Conservation (phyloP, 2,113 vertebrate species). For the Gymnobelideus leadbeateri region DNA sequence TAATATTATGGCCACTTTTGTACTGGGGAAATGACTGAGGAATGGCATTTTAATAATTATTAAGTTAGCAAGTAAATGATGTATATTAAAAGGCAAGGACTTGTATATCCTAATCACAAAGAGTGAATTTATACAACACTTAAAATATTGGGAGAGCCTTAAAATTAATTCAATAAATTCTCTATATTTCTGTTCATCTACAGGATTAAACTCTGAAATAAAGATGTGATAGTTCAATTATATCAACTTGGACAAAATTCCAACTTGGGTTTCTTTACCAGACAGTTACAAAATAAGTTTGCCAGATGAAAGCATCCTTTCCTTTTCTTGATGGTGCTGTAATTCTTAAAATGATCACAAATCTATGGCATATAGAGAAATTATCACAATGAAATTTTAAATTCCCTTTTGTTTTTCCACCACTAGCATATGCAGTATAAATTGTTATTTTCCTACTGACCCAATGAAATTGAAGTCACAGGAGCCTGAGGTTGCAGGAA, state of each 20-base stretch:
- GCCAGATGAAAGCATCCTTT: not conserved
- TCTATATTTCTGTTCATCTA: no score
- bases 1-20: not conserved
- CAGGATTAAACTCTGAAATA: no score
- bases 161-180: no score
- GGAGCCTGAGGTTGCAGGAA: no score
- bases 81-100: not conserved
- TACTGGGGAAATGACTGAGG: not conserved
- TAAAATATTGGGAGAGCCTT: not conserved
- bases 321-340: not conserved
- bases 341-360: not conserved
- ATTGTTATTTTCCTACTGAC: no score
- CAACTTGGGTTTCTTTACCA: not conserved
- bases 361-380: not conserved
- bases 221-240: not conserved
- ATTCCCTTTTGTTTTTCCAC: not conserved
- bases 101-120: not conserved
- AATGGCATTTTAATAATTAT: not conserved
- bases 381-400: not conserved
- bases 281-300: not conserved
- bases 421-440: no score
- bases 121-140: not conserved
- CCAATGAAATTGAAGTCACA: no score
- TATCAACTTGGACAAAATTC: not conserved
- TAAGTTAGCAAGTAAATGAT: not conserved